These are phyloP conservation scores for Bombus waltoni DNA, from an alignment of 1,140 invertebrate genomes.

Conservation along the genomic window DNA sequence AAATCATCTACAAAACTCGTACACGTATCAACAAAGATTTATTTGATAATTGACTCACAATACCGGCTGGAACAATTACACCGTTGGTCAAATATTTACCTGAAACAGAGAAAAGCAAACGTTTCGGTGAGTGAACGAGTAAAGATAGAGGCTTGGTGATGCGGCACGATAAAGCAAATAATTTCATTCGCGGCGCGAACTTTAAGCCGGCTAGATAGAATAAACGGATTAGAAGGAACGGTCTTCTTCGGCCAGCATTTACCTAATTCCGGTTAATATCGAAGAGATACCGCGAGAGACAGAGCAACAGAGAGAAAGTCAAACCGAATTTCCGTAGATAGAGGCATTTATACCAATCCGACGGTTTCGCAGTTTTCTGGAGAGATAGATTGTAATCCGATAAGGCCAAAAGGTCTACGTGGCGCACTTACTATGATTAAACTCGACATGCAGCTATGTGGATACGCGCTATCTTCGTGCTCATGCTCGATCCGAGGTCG, in stretches of 20 bases:
- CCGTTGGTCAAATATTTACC: conserved; percentile 36
- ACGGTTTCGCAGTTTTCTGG: conserved; percentile 38
- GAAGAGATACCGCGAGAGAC: background rate
- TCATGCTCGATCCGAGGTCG: background rate
- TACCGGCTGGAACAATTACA: conserved; percentile 3
- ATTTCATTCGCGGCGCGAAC: conserved; percentile 1
- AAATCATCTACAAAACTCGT: background rate
- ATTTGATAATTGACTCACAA: conserved; percentile 26
- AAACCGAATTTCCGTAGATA: background rate
- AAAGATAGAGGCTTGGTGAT: background rate
- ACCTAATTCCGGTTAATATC: conserved; percentile 25
- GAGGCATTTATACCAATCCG: conserved; percentile 17
- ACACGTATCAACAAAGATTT: background rate
- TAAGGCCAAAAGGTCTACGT: conserved; percentile 60
- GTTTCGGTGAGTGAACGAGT: conserved; percentile 9
- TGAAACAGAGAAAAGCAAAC: conserved; percentile 48
- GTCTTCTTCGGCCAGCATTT: background rate
- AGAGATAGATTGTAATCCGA: conserved; percentile 61
- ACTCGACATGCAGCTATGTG: conserved; percentile 54
- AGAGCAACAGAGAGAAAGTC: background rate
- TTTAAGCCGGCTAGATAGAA: background rate
- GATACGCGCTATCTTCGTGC: conserved; percentile 24
- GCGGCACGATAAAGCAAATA: conserved; percentile 9
- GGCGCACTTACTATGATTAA: conserved; percentile 69
- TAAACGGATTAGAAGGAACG: conserved; percentile 17